phyloP scores from a whole-genome alignment of 2,888 invertebrate species.

The Drosophila kuntzei region DNA sequence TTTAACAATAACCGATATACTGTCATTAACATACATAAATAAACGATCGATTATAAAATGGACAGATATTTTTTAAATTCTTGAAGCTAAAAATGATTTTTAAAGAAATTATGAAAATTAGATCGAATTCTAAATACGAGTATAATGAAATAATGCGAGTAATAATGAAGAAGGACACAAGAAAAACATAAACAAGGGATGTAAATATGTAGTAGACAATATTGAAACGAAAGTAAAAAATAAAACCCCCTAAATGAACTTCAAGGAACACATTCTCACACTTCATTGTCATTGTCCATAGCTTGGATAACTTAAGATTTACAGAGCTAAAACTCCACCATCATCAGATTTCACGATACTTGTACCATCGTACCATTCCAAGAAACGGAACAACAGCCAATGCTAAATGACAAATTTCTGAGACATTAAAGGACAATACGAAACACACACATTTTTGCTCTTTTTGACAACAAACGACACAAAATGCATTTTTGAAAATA shows the following conservation, averaged over 20 bases:
- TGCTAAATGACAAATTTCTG: constrained; percentile 65
- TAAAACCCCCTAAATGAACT: constrained; percentile 20
- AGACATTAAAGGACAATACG: constrained; percentile 78
- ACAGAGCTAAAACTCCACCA: background rate
- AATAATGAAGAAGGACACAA: constrained; percentile 64
- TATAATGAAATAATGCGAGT: constrained; percentile 1
- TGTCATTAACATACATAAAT: constrained; percentile 53
- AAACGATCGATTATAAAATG: constrained; percentile 15
- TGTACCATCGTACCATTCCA: constrained; percentile 21
- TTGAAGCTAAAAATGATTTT: constrained; percentile 26
- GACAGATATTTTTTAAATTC: constrained; percentile 26
- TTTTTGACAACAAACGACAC: constrained; percentile 60
- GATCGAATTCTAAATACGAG: constrained; percentile 36
- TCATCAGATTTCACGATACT: constrained; percentile 15
- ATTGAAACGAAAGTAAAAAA: constrained; percentile 47
- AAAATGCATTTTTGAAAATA: constrained; percentile 48
- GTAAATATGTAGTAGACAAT: constrained; percentile 78
- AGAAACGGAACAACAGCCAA: constrained; percentile 35
- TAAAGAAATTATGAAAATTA: constrained; percentile 18
- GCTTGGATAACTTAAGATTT: constrained; percentile 9
- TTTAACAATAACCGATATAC: constrained; percentile 22
- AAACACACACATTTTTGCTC: constrained; percentile 63
- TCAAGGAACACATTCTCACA: constrained; percentile 20
- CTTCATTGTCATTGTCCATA: constrained; percentile 30
- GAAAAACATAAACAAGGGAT: constrained; percentile 72